Percentiles rank a stretch among this genome's conserved stretches.
phyloP scores from a whole-genome alignment of 2,888 invertebrate genomes.

The Phrixothrix hirtus region DNA sequence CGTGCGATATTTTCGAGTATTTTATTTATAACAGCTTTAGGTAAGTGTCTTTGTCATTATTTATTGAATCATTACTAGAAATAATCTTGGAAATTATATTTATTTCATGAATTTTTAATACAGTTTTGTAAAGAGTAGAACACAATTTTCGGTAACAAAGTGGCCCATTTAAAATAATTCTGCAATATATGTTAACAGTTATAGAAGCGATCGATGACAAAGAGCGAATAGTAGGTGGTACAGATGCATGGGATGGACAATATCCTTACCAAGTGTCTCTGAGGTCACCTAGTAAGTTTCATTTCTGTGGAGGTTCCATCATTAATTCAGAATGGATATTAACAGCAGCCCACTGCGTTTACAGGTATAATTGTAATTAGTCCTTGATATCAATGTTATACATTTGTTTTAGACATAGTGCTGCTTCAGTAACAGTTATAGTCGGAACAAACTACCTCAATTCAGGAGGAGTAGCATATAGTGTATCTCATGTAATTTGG shows the following conservation, averaged over 20 bases:
- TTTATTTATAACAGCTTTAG: no score
- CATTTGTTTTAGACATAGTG: constrained; percentile 10
- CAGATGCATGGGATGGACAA: constrained; percentile 1
- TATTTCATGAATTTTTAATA: no score
- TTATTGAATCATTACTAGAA: no score
- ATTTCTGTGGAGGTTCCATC: constrained; percentile 10
- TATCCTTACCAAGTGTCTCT: constrained; percentile 6
- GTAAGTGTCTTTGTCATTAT: no score
- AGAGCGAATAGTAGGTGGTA: constrained; percentile 5
- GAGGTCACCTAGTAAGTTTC: neutral
- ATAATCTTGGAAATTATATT: no score
- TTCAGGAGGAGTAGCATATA: constrained; percentile 54
- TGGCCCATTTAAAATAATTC: no score
- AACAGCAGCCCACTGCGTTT: constrained; percentile 8
- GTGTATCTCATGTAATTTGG: constrained; percentile 52
- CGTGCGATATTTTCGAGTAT: no score
- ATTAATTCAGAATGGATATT: neutral
- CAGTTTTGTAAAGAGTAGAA: no score
- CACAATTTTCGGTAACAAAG: no score
- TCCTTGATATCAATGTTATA: no score
- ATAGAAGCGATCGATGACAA: no score
- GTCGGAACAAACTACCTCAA: constrained; percentile 59
- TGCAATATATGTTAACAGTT: no score
- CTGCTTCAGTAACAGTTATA: constrained; percentile 45
- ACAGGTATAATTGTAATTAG: constrained; percentile 5